These are phyloP conservation scores for Apodemia mormo DNA, from an alignment of 2,888 invertebrate species.

Conservation along the genomic window DNA sequence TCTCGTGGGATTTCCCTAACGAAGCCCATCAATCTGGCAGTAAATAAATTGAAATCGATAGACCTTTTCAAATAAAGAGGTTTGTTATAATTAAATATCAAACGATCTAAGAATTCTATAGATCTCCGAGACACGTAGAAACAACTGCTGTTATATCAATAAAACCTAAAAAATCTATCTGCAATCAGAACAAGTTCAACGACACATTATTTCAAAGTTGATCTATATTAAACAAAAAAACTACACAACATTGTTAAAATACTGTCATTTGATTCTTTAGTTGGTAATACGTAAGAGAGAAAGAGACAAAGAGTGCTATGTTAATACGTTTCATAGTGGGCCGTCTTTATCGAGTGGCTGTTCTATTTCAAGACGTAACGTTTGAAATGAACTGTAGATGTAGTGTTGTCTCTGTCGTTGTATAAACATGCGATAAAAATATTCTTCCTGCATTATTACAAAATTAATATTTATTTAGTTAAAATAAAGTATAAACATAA, in stretches of 20 bases:
- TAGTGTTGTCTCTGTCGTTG: conserved; percentile 58
- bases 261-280: conserved; percentile 47
- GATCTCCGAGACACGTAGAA: conserved; percentile 11
- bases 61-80: conserved; percentile 2
- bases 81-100: neutral
- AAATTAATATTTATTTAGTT: too few relatives aligned
- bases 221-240: conserved; percentile 77
- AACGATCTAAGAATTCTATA: neutral
- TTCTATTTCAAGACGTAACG: conserved; percentile 70
- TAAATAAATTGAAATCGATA: neutral
- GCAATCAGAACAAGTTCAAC: conserved; percentile 51
- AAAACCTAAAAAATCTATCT: conserved; percentile 22
- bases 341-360: conserved; percentile 72
- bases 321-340: conserved; percentile 57
- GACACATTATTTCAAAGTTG: conserved; percentile 73
- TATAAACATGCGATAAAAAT: conserved; percentile 45
- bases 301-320: conserved; percentile 51
- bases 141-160: conserved; percentile 19
- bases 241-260: conserved; percentile 57
- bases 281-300: conserved; percentile 38
- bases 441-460: too few relatives aligned
- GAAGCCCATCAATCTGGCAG: neutral
- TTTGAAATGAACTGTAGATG: conserved; percentile 48
- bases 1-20: neutral
- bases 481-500: too few relatives aligned